Conservation (phyloP, 2,888 invertebrate species). For the Drosophila glabriapex region DNA sequence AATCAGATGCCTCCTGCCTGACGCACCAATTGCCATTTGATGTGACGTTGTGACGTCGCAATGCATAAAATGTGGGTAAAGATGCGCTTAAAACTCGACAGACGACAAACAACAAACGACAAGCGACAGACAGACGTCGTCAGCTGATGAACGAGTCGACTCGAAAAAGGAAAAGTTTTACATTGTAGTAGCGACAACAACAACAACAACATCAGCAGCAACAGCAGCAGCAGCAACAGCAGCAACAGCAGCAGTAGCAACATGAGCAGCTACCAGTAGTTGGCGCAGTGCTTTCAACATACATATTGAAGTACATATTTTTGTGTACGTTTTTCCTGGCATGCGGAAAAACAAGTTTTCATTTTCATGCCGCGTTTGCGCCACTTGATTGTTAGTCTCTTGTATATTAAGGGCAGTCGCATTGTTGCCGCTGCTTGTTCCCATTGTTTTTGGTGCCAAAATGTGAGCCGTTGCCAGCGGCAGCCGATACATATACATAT, state of each 20-base stretch:
- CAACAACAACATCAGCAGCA: neutral
- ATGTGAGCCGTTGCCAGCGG: slow-evolving; percentile 9
- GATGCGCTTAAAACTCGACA: slow-evolving; percentile 76
- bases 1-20: slow-evolving; percentile 42
- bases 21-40: slow-evolving; percentile 64
- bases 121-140: slow-evolving; percentile 5
- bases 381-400: slow-evolving; percentile 62
- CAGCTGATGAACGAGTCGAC: slow-evolving; percentile 61
- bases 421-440: slow-evolving; percentile 30
- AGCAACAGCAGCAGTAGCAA: slow-evolving; percentile 17
- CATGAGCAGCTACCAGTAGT: slow-evolving; percentile 37
- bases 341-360: slow-evolving; percentile 82
- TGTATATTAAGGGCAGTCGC: slow-evolving; percentile 61
- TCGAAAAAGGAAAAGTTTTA: slow-evolving; percentile 79
- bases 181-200: slow-evolving; percentile 20
- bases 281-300: slow-evolving; percentile 49
- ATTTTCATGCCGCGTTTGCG: slow-evolving; percentile 57
- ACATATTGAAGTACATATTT: slow-evolving; percentile 21
- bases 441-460: slow-evolving; percentile 40
- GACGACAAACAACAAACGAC: slow-evolving; percentile 6
- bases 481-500: neutral
- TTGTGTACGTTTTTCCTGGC: slow-evolving; percentile 65
- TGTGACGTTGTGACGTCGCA: slow-evolving; percentile 43
- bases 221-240: neutral
- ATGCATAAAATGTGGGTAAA: slow-evolving; percentile 81